Evolutionary conservation across 2,113 vertebrate species (phyloP), one percentile per base, ranked within the genome.

Genomic region (Otocyon megalotis): DNA sequence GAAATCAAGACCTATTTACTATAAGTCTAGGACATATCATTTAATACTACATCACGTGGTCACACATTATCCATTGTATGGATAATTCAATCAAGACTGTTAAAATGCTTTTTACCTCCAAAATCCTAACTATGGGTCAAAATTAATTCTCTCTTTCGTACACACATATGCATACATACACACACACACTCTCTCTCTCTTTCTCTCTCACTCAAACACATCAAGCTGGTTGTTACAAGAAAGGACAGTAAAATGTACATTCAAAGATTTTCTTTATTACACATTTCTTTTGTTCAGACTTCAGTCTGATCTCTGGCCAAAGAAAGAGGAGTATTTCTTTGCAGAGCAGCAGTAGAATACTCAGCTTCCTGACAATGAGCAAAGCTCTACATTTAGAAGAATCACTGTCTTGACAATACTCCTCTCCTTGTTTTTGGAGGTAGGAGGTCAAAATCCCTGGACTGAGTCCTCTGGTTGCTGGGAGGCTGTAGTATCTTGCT

Each of bases 1-100:
- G 71, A 90, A 91, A 81, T 86, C 76, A 74, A 82, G 43, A 86
- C 54, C 16, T 95, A 88, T 93, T 95, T 91, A 84, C 72, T 91
- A 17, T 88, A 96, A 81, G 26, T 50, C 84, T 93, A 74, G 30
- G 19, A 83, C 24, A 82, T 81, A 65, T 95, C 60, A 96, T 26
- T 56, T 82, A 93, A 60, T 89, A 69, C 56, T 67, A n/a, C 5
- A 86, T 30, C 35, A 81, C 54, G 48, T 15, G 69, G 54, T 19
- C 58, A 71, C 58, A 92, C n/a, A 76, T 60, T 60, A 83, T 69
- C 50, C 28, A 85, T 17, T 48, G 24, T 43, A 43, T 43, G 43
- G 6, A 56, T 6, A 92, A 87, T 62, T 92, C 3, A 53, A 50
- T 62, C 56, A 60, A 92, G 74, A 87, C 62, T 58, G 9, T 53